phyloP scores from a whole-genome alignment of 2,888 invertebrate genomes.

The Cosmia pyralina region DNA sequence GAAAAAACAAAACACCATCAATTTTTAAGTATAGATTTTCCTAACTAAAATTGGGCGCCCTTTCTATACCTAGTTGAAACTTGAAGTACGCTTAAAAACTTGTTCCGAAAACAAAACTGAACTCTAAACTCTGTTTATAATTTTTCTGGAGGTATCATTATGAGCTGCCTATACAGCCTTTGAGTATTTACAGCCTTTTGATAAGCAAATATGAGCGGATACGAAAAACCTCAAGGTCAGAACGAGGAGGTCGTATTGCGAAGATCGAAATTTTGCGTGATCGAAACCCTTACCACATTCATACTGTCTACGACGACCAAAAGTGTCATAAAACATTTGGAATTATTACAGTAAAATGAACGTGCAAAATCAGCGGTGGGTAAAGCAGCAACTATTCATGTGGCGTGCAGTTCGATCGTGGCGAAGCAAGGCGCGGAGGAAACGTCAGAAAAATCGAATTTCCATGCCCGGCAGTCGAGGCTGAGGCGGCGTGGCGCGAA shows the following conservation, averaged over 20 bases:
- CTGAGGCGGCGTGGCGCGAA: slow-evolving; percentile 88
- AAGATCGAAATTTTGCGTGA: slow-evolving; percentile 82
- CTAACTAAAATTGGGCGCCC: neutral
- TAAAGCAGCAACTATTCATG: slow-evolving; percentile 74
- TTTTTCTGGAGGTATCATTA: slow-evolving; percentile 17
- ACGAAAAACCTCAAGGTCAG: slow-evolving; percentile 73
- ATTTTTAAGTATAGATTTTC: slow-evolving; percentile 30
- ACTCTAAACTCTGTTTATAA: slow-evolving; percentile 8
- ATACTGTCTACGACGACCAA: slow-evolving; percentile 75
- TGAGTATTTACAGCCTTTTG: slow-evolving; percentile 38
- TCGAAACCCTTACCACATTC: slow-evolving; percentile 71
- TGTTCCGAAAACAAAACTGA: slow-evolving; percentile 16
- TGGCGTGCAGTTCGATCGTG: slow-evolving; percentile 89
- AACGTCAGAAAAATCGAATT: slow-evolving; percentile 90
- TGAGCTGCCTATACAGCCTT: slow-evolving; percentile 13
- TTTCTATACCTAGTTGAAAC: neutral
- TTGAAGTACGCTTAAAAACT: slow-evolving; percentile 11
- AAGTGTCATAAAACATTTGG: slow-evolving; percentile 81
- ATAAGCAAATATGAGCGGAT: slow-evolving; percentile 63
- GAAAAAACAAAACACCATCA: slow-evolving; percentile 36
- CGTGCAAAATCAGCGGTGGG: slow-evolving; percentile 87
- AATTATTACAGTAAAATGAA: slow-evolving; percentile 81
- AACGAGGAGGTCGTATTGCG: slow-evolving; percentile 64
- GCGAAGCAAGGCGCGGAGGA: slow-evolving; percentile 88
- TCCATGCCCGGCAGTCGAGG: slow-evolving; percentile 89